Percentiles rank a stretch among this genome's conserved stretches.
Conservation (phyloP, 2,797 vertebrate species). For the Myotis myotis region DNA sequence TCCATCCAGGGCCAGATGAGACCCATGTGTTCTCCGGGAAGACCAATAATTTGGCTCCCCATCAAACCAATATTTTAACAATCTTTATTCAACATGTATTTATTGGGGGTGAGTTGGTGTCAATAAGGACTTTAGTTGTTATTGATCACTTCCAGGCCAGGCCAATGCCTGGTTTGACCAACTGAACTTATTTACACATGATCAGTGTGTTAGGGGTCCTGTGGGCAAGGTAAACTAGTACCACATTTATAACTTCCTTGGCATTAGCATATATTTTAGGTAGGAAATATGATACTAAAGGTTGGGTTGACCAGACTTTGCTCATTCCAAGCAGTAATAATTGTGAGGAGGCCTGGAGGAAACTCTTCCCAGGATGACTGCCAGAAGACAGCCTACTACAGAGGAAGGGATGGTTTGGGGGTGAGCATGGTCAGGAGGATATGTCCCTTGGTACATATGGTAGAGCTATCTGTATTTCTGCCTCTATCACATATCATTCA, state of each 20-base stretch:
- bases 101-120: neutral
- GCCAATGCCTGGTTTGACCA: neutral
- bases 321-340: neutral
- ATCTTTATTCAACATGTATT: neutral
- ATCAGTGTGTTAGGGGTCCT: neutral
- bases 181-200: neutral
- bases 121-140: neutral
- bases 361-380: neutral
- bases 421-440: rapidly evolving
- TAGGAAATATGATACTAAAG: neutral
- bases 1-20: neutral
- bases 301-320: neutral
- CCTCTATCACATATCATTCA: neutral
- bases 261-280: neutral
- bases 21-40: neutral
- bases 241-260: neutral
- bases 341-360: neutral
- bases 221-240: neutral
- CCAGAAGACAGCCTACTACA: rapidly evolving
- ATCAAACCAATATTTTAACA: neutral
- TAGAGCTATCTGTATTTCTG: neutral
- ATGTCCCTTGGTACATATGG: neutral
- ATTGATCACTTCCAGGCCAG: neutral
- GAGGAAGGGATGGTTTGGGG: neutral
- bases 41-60: neutral